phyloP scores from a whole-genome alignment of 2,797 vertebrate species.

The Sebastes trivittatus region DNA sequence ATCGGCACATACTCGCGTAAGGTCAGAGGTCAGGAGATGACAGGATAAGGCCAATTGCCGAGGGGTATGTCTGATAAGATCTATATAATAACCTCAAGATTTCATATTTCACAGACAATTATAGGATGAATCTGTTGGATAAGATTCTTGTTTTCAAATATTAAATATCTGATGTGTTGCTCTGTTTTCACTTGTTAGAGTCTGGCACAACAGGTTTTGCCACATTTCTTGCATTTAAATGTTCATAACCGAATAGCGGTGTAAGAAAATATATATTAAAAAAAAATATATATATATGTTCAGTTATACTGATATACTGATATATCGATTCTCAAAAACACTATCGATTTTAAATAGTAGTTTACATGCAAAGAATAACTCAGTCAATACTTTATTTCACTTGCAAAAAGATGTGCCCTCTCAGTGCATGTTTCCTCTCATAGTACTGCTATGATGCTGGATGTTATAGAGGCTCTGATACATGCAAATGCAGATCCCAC shows the following conservation, averaged over 20 bases:
- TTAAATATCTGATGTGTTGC: neutral
- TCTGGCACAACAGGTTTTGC: neutral
- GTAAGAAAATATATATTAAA: too few species aligned
- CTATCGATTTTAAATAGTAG: too few species aligned
- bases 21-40: conserved; percentile 62
- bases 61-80: conserved; percentile 11
- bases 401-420: too few species aligned
- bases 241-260: neutral
- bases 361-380: too few species aligned
- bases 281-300: too few species aligned
- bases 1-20: conserved; percentile 40
- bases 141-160: neutral
- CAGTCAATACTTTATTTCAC: too few species aligned
- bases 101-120: conserved; percentile 12
- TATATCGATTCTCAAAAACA: too few species aligned
- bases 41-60: conserved; percentile 18
- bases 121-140: neutral
- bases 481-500: too few species aligned
- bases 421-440: too few species aligned
- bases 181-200: neutral
- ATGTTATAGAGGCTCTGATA: too few species aligned
- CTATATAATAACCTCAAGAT: conserved; percentile 21
- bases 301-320: too few species aligned
- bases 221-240: conserved; percentile 2
- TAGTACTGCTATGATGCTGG: too few species aligned